Evolutionary conservation across 2,113 vertebrate species (phyloP), one percentile per base, ranked within the genome.

Genomic region (Pyrgilauda ruficollis): DNA sequence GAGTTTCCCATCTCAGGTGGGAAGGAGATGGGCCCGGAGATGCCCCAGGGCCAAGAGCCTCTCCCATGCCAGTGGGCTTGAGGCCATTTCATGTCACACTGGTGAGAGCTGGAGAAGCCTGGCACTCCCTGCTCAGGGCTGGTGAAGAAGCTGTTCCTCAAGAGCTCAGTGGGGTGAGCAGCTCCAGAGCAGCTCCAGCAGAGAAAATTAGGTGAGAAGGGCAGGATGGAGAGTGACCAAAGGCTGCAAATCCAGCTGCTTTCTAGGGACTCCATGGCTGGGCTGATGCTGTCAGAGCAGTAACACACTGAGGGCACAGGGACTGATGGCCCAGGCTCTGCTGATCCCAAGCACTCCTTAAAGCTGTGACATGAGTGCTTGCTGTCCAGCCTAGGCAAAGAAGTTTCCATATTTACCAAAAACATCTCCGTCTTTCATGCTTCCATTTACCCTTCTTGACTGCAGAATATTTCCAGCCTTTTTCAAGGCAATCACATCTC

Each of bases 71-170:
- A 27, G 33, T 26, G 23, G 68, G n/a, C 41, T 87, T 5, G 2
- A 39, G 50, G 53, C 9, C 20, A 14, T 47, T 49, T 64, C 5
- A 13, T 13, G 37, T 6, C 9, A 3, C 2, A 0, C 0, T 3
- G 4, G n/a, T 2, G 2, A 79, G 23, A n/a, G 41, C 47, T 53
- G 53, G 75, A 72, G 70, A 87, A 18, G 35, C 77, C 31, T 2
- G 0, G 62, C n/a, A 15, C 47, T 16, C 35, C 0, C 16, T 73
- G 58, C 53, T 67, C 18, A 26, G 61, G 8, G 47, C 72, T 82
- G 81, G 43, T 7, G 2, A 73, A 56, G 59, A 35, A 43, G 7
- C 0, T 0, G 43, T 67, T 89, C 70, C 89, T 43, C 3, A 1
- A 53, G 62, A 79, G 73, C 47, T 70, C 39, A 9, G 3, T n/a